A percentile compares a stretch with the other conserved stretches of the same genome.
Evolutionary conservation across 1,140 invertebrate species (phyloP).

Genomic region (Drosophila oshimai): DNA sequence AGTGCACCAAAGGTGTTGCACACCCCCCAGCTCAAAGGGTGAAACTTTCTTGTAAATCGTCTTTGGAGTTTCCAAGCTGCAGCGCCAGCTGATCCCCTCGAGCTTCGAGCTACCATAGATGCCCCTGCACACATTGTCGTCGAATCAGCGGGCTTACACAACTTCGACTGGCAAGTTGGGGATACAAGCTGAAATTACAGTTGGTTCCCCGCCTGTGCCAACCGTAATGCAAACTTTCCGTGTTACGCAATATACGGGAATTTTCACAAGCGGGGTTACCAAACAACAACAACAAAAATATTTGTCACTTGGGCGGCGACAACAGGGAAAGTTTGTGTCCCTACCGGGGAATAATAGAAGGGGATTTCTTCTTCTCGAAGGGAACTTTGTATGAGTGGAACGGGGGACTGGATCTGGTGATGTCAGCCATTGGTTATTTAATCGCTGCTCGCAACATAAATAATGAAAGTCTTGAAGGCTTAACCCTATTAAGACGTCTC

Average conservation of each 20-base stretch:
- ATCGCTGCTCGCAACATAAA: conserved; percentile 49
- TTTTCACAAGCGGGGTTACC: conserved; percentile 35
- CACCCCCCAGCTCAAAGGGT: neutral
- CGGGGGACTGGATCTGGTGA: neutral
- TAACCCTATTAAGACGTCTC: conserved; percentile 60
- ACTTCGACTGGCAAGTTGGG: conserved; percentile 8
- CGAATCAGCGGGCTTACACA: conserved; percentile 40
- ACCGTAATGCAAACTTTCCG: conserved; percentile 50
- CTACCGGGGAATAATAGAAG: conserved; percentile 15
- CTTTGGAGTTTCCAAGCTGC: conserved; percentile 2
- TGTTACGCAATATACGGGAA: conserved; percentile 47
- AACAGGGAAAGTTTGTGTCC: conserved; percentile 14
- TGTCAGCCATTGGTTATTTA: conserved; percentile 49
- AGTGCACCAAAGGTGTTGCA: conserved; percentile 3
- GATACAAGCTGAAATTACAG: conserved; percentile 51
- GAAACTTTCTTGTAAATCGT: conserved; percentile 15
- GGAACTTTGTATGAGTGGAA: conserved; percentile 17
- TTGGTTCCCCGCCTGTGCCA: neutral
- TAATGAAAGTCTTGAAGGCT: conserved; percentile 35
- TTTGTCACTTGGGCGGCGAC: conserved; percentile 55
- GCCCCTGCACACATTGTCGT: conserved; percentile 28
- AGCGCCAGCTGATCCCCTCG: neutral
- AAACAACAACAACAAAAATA: conserved; percentile 60
- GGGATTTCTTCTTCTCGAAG: neutral
- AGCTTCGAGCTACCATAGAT: neutral